phyloP scores from a whole-genome alignment of 1,140 invertebrate species.

The Aricia agestis region DNA sequence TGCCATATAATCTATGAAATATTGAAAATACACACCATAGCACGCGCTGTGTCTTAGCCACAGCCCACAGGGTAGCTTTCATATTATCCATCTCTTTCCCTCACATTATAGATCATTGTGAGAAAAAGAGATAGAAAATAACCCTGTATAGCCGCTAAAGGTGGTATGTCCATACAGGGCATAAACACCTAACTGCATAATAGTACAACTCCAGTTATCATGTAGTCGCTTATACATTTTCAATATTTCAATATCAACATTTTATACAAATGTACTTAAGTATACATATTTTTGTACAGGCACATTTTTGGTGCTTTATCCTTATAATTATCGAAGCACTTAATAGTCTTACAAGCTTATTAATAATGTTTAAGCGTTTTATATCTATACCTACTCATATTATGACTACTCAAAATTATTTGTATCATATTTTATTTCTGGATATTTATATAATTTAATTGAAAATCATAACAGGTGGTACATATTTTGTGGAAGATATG shows the following conservation, averaged over 20 bases:
- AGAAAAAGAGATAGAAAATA: neutral
- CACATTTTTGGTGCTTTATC: conserved; percentile 38
- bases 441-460: too few species aligned
- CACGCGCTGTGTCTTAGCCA: neutral
- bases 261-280: conserved; percentile 7
- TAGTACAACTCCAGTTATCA: conserved; percentile 45
- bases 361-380: neutral
- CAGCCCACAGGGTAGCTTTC: too few species aligned
- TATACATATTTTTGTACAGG: conserved; percentile 27
- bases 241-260: neutral
- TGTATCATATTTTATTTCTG: conserved; percentile 39
- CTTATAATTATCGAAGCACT: conserved; percentile 10
- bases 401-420: conserved; percentile 5
- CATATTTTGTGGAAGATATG: conserved; percentile 47
- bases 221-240: conserved; percentile 13
- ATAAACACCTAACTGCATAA: conserved; percentile 21
- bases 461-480: conserved; percentile 66
- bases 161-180: neutral
- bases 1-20: conserved; percentile 24
- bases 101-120: neutral
- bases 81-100: neutral
- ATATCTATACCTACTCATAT: neutral
- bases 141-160: neutral
- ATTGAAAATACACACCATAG: conserved; percentile 13
- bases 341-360: conserved; percentile 3